Evolutionary conservation across 2,113 vertebrate genomes (phyloP).

Genomic region (Mustelus asterias): DNA sequence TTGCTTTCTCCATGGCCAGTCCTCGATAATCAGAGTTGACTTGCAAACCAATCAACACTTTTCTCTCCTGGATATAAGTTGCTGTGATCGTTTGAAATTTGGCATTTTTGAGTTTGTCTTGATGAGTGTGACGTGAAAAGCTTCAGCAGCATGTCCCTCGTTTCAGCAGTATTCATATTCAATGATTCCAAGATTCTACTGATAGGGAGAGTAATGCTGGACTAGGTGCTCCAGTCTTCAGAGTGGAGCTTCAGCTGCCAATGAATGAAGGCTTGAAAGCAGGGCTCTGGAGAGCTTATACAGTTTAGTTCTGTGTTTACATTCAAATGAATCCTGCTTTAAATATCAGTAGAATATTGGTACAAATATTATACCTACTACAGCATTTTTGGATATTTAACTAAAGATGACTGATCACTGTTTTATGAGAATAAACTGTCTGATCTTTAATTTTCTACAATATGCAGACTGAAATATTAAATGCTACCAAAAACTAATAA

Average conservation of each 20-base stretch:
- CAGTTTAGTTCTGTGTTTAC: background rate
- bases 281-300: background rate
- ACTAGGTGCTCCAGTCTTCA: too few relatives aligned
- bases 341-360: background rate
- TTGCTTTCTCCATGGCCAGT: too few relatives aligned
- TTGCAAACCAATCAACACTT: too few relatives aligned
- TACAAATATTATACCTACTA: background rate
- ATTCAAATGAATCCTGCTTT: background rate
- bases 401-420: background rate
- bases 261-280: background rate
- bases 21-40: too few relatives aligned
- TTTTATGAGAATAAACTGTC: background rate
- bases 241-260: background rate
- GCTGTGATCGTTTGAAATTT: too few relatives aligned
- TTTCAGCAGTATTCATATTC: too few relatives aligned
- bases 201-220: background rate
- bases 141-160: too few relatives aligned
- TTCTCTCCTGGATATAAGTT: too few relatives aligned
- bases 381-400: background rate
- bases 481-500: conserved; percentile 9
- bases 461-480: conserved; percentile 1
- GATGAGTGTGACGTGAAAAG: too few relatives aligned
- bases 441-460: background rate
- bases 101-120: too few relatives aligned
- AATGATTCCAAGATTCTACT: too few relatives aligned